Evolutionary conservation across 1,140 invertebrate genomes (phyloP).

Genomic region (Habropoda laboriosa): DNA sequence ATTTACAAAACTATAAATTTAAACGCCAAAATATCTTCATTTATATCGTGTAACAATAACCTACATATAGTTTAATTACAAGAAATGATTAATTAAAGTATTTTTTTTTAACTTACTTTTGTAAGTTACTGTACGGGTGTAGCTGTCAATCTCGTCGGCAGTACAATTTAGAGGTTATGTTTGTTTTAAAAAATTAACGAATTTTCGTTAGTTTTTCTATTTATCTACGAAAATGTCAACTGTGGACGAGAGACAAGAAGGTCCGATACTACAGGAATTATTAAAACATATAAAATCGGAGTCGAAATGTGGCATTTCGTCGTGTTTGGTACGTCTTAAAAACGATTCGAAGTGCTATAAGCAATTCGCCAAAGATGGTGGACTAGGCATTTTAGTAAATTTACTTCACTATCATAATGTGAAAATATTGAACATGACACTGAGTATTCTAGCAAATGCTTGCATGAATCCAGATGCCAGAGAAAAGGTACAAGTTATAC

Average conservation of each 20-base stretch:
- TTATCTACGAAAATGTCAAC: slow-evolving; percentile 62
- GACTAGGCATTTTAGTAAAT: slow-evolving; percentile 66
- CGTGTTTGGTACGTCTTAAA: slow-evolving; percentile 68
- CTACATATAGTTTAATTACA: background rate
- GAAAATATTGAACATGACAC: slow-evolving; percentile 67
- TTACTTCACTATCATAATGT: slow-evolving; percentile 66
- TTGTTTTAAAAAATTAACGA: slow-evolving; percentile 32
- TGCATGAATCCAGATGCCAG: slow-evolving; percentile 68
- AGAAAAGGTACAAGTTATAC: slow-evolving; percentile 64
- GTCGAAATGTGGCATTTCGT: slow-evolving; percentile 62
- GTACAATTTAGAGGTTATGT: slow-evolving; percentile 69
- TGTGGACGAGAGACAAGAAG: slow-evolving; percentile 55
- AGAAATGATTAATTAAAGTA: slow-evolving; percentile 2
- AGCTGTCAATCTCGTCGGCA: slow-evolving; percentile 47
- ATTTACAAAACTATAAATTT: background rate
- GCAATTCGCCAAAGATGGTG: slow-evolving; percentile 61
- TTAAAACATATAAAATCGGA: slow-evolving; percentile 62
- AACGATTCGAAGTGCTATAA: slow-evolving; percentile 69
- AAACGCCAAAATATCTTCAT: background rate
- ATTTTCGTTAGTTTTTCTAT: slow-evolving; percentile 51
- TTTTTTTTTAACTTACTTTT: slow-evolving; percentile 27
- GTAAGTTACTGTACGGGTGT: slow-evolving; percentile 27
- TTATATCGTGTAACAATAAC: background rate
- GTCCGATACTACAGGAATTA: slow-evolving; percentile 58
- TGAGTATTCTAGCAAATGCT: slow-evolving; percentile 74